A percentile compares a stretch with the other conserved stretches of the same genome.
These are phyloP conservation scores for Bombus sylvicola DNA, from an alignment of 1,140 invertebrate genomes.

Conservation along the genomic window DNA sequence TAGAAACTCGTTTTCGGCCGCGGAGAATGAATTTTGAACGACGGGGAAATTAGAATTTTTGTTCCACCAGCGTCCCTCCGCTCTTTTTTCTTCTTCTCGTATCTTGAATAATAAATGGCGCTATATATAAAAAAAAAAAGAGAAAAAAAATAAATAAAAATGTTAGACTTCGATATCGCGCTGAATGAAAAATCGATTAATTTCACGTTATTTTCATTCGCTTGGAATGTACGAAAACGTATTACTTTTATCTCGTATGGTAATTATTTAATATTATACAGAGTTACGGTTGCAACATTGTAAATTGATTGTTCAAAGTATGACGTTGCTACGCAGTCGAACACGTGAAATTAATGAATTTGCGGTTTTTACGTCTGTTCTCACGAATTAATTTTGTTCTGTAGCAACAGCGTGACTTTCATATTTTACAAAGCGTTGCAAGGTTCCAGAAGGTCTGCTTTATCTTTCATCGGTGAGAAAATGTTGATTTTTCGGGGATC, in stretches of 20 bases:
- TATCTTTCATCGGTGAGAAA: conserved; percentile 12
- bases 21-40: neutral
- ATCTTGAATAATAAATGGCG: neutral
- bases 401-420: conserved; percentile 3
- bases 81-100: neutral
- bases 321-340: neutral
- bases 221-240: neutral
- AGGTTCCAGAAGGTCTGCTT: neutral
- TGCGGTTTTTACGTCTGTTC: neutral
- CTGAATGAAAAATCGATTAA: neutral
- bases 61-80: too few relatives aligned
- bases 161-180: neutral
- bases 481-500: conserved; percentile 28
- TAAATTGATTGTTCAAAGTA: neutral
- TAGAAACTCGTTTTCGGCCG: conserved; percentile 34
- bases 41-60: conserved; percentile 3
- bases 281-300: neutral
- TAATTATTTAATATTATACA: neutral
- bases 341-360: neutral
- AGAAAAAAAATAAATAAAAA: neutral
- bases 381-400: conserved; percentile 16
- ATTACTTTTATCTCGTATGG: neutral
- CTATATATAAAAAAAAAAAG: neutral
- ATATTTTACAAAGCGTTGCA: neutral
- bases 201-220: neutral